phyloP scores from a whole-genome alignment of 2,797 vertebrate genomes.

The Halcyon smyrnensis region DNA sequence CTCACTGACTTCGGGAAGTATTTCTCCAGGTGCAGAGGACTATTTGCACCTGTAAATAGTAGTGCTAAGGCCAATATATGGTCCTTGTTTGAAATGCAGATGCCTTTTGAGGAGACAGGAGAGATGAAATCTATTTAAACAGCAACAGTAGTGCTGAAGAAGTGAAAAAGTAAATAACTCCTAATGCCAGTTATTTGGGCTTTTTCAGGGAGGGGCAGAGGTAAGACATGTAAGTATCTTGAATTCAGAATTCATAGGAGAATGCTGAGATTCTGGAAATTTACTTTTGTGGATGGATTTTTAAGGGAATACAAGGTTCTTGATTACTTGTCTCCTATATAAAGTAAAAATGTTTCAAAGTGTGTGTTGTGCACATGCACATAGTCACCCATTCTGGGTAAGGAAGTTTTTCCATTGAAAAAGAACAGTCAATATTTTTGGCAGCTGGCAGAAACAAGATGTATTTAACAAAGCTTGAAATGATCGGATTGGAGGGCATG shows the following conservation, averaged over 20 bases:
- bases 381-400: background rate
- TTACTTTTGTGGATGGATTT: background rate
- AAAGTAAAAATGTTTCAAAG: background rate
- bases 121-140: background rate
- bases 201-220: background rate
- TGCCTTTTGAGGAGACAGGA: background rate
- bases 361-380: background rate
- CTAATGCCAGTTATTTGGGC: background rate
- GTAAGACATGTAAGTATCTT: background rate
- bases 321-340: background rate
- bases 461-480: background rate
- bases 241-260: background rate
- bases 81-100: background rate
- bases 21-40: background rate
- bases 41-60: background rate
- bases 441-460: background rate
- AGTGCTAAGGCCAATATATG: background rate
- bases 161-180: background rate
- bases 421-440: background rate
- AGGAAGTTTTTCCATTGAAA: background rate
- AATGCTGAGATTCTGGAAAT: background rate
- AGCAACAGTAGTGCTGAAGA: background rate
- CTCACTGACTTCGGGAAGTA: background rate
- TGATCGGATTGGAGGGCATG: background rate
- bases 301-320: background rate